These are phyloP conservation scores for Danio tinwini DNA, from an alignment of 2,797 vertebrate species.

Conservation along the genomic window DNA sequence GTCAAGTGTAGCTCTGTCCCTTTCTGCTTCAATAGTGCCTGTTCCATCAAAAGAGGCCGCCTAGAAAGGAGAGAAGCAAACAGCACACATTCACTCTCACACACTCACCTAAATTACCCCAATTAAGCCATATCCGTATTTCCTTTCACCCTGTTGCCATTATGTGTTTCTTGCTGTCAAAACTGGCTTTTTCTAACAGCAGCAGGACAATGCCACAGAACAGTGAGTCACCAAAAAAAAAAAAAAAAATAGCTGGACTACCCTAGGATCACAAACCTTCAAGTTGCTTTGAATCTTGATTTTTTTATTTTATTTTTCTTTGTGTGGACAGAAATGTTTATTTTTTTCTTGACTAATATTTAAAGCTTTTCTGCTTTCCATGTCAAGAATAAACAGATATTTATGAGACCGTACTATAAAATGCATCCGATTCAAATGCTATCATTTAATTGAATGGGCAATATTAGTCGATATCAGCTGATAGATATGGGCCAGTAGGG, in stretches of 20 bases:
- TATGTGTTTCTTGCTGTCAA: neutral
- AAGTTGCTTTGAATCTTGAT: neutral
- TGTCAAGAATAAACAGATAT: no score
- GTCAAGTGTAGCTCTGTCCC: slow-evolving; percentile 47
- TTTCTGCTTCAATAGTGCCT: slow-evolving; percentile 48
- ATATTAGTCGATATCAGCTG: no score
- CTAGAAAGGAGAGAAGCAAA: slow-evolving; percentile 18
- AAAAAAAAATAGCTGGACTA: neutral
- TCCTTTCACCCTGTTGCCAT: neutral
- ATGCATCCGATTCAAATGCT: no score
- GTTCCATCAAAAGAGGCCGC: slow-evolving; percentile 19
- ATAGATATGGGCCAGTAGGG: no score
- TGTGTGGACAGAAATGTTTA: neutral
- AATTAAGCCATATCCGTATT: slow-evolving; percentile 34
- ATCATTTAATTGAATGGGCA: no score
- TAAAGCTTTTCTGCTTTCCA: neutral
- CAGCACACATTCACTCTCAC: slow-evolving; percentile 22
- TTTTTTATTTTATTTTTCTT: neutral
- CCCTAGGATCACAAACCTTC: neutral
- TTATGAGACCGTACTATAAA: no score
- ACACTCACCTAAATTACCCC: slow-evolving; percentile 31
- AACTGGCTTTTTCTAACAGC: slow-evolving; percentile 10
- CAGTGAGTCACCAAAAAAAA: neutral
- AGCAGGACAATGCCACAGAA: neutral
- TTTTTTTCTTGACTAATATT: neutral